A percentile compares a stretch with the other conserved stretches of the same genome.
Conservation (phyloP, 2,888 invertebrate species). For the Himalopsyche anomala region DNA sequence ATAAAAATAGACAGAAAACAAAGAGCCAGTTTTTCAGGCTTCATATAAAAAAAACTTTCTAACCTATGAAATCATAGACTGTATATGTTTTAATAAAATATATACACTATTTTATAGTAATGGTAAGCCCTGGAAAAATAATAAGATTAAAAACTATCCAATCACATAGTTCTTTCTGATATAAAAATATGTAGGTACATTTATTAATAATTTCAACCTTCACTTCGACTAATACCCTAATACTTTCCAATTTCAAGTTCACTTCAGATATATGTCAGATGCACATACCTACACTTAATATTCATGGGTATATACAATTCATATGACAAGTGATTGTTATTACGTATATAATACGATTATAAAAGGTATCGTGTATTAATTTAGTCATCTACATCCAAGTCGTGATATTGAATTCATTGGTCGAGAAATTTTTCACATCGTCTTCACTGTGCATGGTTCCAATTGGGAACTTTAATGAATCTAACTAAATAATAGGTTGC, state of each 20-base stretch:
- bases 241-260: conserved; percentile 40
- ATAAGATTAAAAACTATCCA: not conserved
- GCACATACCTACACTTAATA: not conserved
- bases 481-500: not conserved
- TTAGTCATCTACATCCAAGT: not conserved
- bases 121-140: too few species aligned
- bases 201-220: not conserved
- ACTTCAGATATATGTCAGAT: conserved; percentile 4
- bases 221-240: not conserved
- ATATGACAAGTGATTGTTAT: too few species aligned
- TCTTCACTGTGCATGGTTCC: not conserved
- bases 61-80: too few species aligned
- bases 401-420: not conserved
- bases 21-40: too few species aligned
- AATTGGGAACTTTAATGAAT: not conserved
- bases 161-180: not conserved
- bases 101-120: too few species aligned
- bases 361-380: not conserved
- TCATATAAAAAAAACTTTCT: too few species aligned
- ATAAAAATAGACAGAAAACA: too few species aligned
- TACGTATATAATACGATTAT: too few species aligned
- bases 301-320: not conserved
- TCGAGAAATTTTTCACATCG: conserved; percentile 6
- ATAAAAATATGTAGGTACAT: not conserved
- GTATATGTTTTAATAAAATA: too few species aligned